Evolutionary conservation across 2,797 vertebrate species (phyloP).

Genomic region (Crypturellus tataupa): DNA sequence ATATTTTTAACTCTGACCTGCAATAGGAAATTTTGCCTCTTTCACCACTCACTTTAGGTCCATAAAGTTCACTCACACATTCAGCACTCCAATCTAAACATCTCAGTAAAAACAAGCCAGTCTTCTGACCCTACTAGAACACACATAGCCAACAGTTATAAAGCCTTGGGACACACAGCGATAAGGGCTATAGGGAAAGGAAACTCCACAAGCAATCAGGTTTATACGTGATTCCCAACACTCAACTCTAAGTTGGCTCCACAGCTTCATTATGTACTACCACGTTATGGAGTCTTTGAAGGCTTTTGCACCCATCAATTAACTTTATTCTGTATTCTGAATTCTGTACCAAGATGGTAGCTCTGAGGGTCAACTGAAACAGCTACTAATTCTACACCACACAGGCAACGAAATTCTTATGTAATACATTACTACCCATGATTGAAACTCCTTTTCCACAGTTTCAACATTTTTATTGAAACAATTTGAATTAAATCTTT

Average conservation of each 20-base stretch:
- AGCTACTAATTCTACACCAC: not conserved
- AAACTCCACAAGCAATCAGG: not conserved
- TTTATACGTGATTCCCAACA: not conserved
- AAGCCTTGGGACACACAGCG: not conserved
- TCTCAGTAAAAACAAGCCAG: rapidly evolving
- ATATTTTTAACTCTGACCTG: not conserved
- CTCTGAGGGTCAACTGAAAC: not conserved
- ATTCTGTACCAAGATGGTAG: not conserved
- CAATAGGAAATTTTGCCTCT: not conserved
- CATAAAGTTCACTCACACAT: not conserved
- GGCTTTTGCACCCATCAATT: not conserved
- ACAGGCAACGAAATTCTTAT: not conserved
- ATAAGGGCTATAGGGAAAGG: not conserved
- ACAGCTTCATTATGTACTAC: not conserved
- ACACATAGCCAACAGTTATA: not conserved
- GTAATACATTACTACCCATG: not conserved
- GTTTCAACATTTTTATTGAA: not conserved
- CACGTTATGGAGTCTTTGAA: not conserved
- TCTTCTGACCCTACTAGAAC: not conserved
- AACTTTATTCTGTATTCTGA: not conserved
- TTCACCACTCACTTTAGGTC: not conserved
- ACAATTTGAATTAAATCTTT: not conserved
- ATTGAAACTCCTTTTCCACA: not conserved
- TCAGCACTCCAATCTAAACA: not conserved
- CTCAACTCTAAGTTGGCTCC: not conserved